These are phyloP conservation scores for Aramus guarauna DNA, from an alignment of 2,113 vertebrate species.

Conservation along the genomic window DNA sequence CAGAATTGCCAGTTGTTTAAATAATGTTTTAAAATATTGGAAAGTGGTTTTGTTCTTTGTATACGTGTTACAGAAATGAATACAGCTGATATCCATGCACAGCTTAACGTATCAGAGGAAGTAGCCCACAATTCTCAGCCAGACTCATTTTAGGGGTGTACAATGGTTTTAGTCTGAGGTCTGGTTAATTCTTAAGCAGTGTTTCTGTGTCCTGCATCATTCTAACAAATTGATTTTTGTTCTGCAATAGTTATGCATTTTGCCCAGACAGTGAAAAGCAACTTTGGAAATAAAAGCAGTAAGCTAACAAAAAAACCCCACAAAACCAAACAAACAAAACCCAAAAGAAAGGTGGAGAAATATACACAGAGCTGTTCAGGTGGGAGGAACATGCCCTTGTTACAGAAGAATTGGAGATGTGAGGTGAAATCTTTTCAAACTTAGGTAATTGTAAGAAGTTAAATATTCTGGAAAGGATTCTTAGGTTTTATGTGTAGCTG, in stretches of 20 bases:
- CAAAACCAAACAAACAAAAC: too few species aligned
- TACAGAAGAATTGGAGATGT: not conserved
- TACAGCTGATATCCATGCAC: not conserved
- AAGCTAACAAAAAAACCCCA: not conserved
- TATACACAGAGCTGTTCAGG: not conserved
- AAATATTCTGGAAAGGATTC: not conserved
- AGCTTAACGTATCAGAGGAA: not conserved
- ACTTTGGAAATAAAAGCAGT: not conserved
- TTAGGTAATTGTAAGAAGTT: not conserved
- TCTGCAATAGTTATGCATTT: not conserved
- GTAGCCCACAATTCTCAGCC: not conserved
- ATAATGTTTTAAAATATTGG: not conserved
- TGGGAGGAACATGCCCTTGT: not conserved
- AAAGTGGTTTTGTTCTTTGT: not conserved
- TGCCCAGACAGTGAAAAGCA: not conserved
- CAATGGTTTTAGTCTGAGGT: not conserved
- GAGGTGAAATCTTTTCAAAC: not conserved
- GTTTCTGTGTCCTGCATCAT: not conserved
- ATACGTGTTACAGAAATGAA: not conserved
- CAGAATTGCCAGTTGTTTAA: not conserved
- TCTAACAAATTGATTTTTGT: not conserved
- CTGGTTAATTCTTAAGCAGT: not conserved
- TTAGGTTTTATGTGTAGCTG: not conserved
- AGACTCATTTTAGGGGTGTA: accelerated
- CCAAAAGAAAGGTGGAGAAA: not conserved